A percentile compares a stretch with the other conserved stretches of the same genome.
Evolutionary conservation across 2,113 vertebrate species (phyloP).

Genomic region (Prinia subflava): DNA sequence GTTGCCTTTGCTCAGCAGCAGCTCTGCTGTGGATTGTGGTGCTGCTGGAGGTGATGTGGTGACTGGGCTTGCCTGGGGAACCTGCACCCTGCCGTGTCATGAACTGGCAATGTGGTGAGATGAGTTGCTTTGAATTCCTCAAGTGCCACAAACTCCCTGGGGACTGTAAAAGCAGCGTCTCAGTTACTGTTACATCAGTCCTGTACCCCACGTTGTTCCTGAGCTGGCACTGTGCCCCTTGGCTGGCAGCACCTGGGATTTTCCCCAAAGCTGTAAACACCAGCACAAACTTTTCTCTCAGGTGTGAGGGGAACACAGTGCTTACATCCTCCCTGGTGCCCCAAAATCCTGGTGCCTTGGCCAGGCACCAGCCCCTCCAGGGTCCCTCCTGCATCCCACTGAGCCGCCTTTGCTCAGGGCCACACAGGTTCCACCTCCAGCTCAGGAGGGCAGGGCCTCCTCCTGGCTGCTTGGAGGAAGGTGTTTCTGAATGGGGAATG

Average conservation of each 20-base stretch:
- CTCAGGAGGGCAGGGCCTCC: slow-evolving; percentile 3
- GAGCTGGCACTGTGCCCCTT: background rate
- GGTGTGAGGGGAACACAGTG: background rate
- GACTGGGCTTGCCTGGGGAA: background rate
- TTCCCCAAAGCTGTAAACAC: background rate
- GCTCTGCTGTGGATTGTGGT: background rate
- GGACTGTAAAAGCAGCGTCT: accelerated
- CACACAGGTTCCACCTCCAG: background rate
- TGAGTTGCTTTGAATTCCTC: background rate
- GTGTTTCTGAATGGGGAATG: background rate
- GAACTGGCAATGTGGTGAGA: background rate
- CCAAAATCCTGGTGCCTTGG: background rate
- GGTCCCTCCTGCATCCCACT: background rate
- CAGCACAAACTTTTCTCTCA: background rate
- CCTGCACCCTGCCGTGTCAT: background rate
- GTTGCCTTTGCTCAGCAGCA: background rate
- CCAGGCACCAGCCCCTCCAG: no score
- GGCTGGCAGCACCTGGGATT: background rate
- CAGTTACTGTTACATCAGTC: accelerated
- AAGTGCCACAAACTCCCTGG: background rate
- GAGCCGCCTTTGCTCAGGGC: background rate
- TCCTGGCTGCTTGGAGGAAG: background rate
- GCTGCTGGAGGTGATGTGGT: background rate
- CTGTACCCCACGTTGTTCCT: background rate
- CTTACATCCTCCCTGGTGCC: background rate